phyloP scores from a whole-genome alignment of 2,888 invertebrate species.

The Xestia rhomboidea region DNA sequence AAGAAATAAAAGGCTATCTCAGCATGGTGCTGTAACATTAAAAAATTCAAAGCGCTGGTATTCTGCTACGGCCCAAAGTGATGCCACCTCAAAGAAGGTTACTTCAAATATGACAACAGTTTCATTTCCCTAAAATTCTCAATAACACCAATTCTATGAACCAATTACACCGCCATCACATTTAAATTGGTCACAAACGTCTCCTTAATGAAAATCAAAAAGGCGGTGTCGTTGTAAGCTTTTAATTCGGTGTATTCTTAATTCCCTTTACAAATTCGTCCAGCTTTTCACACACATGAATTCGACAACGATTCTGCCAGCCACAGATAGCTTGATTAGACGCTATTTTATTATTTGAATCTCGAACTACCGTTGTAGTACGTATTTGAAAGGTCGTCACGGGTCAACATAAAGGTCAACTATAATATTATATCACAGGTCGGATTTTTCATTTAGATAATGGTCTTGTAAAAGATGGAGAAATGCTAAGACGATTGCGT shows the following conservation, averaged over 20 bases:
- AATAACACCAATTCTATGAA: neutral
- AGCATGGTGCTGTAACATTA: too few relatives aligned
- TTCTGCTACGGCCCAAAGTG: too few relatives aligned
- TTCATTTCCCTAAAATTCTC: neutral
- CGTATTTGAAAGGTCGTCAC: constrained; percentile 21
- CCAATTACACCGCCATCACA: neutral
- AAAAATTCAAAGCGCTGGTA: too few relatives aligned
- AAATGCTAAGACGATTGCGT: neutral
- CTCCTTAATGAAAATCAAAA: neutral
- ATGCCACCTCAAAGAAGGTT: neutral
- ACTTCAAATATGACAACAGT: neutral
- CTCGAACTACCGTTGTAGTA: constrained; percentile 4
- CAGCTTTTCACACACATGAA: neutral
- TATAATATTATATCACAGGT: constrained; percentile 9
- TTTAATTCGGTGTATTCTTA: constrained; percentile 6
- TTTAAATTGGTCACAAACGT: neutral
- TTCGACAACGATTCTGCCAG: constrained; percentile 7
- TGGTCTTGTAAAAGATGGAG: neutral
- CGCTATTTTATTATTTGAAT: constrained; percentile 29
- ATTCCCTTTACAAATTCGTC: constrained; percentile 16
- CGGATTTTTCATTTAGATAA: neutral
- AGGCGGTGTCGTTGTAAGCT: neutral
- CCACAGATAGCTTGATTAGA: constrained; percentile 1
- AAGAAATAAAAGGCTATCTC: too few relatives aligned
- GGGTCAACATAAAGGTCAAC: constrained; percentile 32